Evolutionary conservation across 1,140 invertebrate species (phyloP).

Genomic region (Trypoxylus dichotomus): DNA sequence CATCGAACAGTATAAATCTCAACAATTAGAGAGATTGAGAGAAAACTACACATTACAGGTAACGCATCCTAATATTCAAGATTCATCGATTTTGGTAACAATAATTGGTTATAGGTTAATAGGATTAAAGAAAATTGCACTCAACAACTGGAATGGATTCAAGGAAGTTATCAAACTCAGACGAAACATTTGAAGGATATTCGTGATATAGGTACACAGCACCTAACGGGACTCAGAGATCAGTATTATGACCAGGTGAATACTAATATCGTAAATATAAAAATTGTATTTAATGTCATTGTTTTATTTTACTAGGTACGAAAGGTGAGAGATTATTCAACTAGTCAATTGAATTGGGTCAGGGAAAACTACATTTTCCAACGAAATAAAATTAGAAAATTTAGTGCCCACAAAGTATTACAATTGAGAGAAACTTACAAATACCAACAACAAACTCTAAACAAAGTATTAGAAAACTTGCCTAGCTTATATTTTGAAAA

Average conservation of each 20-base stretch:
- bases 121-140: constrained; percentile 90
- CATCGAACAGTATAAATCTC: constrained; percentile 87
- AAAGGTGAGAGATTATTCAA: constrained; percentile 86
- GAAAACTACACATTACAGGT: constrained; percentile 92
- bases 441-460: constrained; percentile 90
- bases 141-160: constrained; percentile 90
- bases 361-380: constrained; percentile 95
- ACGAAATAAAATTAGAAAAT: constrained; percentile 90
- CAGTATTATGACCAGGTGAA: constrained; percentile 90
- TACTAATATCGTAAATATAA: not conserved
- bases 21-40: constrained; percentile 81
- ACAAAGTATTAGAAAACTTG: constrained; percentile 91
- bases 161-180: constrained; percentile 87
- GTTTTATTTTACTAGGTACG: constrained; percentile 65
- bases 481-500: constrained; percentile 93
- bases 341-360: constrained; percentile 87
- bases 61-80: not conserved
- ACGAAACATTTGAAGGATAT: constrained; percentile 86
- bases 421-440: constrained; percentile 90
- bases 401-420: constrained; percentile 88
- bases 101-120: constrained; percentile 64
- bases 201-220: constrained; percentile 85
- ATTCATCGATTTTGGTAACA: not conserved
- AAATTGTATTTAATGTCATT: not conserved
- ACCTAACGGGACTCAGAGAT: constrained; percentile 80